These are phyloP conservation scores for Anguilla marmorata DNA, from an alignment of 2,797 vertebrate genomes.

Conservation along the genomic window DNA sequence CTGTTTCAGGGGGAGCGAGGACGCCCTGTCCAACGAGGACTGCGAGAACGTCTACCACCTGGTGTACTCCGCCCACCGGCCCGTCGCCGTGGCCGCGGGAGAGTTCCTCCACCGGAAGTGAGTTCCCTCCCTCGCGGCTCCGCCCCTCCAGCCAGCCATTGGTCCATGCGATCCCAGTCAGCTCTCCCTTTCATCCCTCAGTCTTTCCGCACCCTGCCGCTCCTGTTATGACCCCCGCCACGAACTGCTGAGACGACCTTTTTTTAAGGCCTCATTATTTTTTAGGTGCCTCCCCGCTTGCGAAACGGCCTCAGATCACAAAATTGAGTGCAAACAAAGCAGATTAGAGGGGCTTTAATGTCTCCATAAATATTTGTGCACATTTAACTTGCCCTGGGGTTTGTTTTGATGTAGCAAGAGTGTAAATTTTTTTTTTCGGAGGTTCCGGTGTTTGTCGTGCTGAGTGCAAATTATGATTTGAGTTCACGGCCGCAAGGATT, in stretches of 20 bases:
- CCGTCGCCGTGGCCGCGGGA: slow-evolving; percentile 92
- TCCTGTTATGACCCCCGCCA: background rate
- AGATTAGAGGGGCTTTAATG: slow-evolving; percentile 12
- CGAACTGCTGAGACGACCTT: background rate
- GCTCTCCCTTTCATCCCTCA: background rate
- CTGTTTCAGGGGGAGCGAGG: slow-evolving; percentile 89
- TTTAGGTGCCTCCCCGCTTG: background rate
- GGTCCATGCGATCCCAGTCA: background rate
- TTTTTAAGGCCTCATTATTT: slow-evolving; percentile 23
- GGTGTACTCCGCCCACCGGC: slow-evolving; percentile 94
- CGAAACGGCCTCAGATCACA: background rate
- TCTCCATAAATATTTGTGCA: slow-evolving; percentile 7
- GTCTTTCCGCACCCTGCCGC: background rate
- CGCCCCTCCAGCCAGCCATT: background rate
- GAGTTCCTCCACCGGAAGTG: slow-evolving; percentile 97
- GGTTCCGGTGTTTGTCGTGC: background rate
- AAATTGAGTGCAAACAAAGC: background rate
- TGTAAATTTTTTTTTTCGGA: background rate
- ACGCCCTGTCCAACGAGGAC: slow-evolving; percentile 94
- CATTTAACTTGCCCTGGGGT: background rate
- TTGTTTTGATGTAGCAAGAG: slow-evolving; percentile 8
- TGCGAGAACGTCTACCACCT: slow-evolving; percentile 97
- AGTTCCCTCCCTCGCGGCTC: slow-evolving; percentile 51
- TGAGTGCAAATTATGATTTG: background rate
- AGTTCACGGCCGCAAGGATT: background rate